Evolutionary conservation across 2,888 invertebrate species (phyloP).

Genomic region (Campoplex capitator): DNA sequence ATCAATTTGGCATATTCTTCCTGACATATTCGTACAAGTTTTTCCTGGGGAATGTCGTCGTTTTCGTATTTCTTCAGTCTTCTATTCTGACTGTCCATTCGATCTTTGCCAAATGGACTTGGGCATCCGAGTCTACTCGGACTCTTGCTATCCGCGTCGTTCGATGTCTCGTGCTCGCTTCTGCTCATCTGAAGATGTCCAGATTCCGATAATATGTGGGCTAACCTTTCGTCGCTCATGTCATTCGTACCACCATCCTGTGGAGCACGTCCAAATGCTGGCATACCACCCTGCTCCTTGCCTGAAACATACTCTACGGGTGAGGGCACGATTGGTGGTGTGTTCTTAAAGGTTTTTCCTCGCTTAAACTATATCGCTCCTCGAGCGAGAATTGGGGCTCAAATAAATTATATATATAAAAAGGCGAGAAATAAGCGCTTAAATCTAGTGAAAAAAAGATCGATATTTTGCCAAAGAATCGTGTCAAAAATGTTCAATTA

Average conservation of each 20-base stretch:
- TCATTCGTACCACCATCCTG: slow-evolving; percentile 88
- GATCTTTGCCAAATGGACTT: slow-evolving; percentile 92
- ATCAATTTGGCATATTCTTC: slow-evolving; percentile 97
- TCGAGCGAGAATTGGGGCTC: slow-evolving; percentile 46
- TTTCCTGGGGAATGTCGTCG: slow-evolving; percentile 98
- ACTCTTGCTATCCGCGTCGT: slow-evolving; percentile 92
- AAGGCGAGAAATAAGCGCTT: background rate
- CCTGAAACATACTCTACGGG: slow-evolving; percentile 87
- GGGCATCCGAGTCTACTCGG: slow-evolving; percentile 91
- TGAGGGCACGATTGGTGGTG: slow-evolving; percentile 84
- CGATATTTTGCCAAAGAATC: background rate
- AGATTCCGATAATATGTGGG: slow-evolving; percentile 96
- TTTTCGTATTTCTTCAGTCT: slow-evolving; percentile 95
- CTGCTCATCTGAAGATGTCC: slow-evolving; percentile 93
- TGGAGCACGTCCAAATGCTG: slow-evolving; percentile 90
- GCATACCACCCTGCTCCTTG: slow-evolving; percentile 93
- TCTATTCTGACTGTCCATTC: slow-evolving; percentile 87
- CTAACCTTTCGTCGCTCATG: slow-evolving; percentile 95
- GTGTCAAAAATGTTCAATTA: background rate
- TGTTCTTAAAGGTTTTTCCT: slow-evolving; percentile 78
- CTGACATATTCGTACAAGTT: slow-evolving; percentile 97
- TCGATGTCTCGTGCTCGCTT: slow-evolving; percentile 85
- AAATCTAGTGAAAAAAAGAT: background rate
- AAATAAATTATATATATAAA: slow-evolving; percentile 36
- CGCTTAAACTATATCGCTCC: slow-evolving; percentile 64